Base-by-base conservation (phyloP, 1,140 invertebrate species). In the Magallana angulata region DNA sequence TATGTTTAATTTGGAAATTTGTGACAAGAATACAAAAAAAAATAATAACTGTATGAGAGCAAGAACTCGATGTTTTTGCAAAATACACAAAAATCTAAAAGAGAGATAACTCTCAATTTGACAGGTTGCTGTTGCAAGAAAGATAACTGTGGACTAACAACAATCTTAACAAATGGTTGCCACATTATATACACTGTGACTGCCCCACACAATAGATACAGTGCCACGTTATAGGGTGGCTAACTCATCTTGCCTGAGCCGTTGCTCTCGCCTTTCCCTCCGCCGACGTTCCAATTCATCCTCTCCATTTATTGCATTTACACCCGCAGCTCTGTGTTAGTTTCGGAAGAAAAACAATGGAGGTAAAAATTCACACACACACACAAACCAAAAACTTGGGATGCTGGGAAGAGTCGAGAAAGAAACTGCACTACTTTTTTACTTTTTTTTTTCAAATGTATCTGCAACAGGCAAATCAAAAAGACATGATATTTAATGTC, bases 271-370 rank as follows among this genome's bases (percentile, higher is more conserved):
- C 81, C 90, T 83, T 64, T 90, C 90, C 36, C 88, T 84, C 56
- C 90, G 68, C 57, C 88, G 76, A 84, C 89, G 87, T 90, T 91
- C 91, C 58, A 90, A 64, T 82, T 92, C 90, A 88, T 90, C 90
- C 84, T 92, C 91, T 83, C 91, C 90, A 82, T 92, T 91, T 59
- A 90, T 90, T 30, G 89, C 87, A 56, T 86, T 89, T 82, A 90
- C 87, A 58, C 90, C 90, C 11, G 89, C 71, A 9, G 83, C 88
- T 89, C 89, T 91, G 85, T 58, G 86, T 88, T 89, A 89, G 87
- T 87, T 83, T 86, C 48, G 84, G 86, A 87, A 87, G 68, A 85
- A 89, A 88, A 71, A 81, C 80, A 86, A 86, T 86, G 85, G 85
- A 58, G 85, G 83, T 71, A 76, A 85, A 56, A 83, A 58, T 71